Percentiles rank a stretch among this genome's conserved stretches.
Conservation (phyloP, 2,888 invertebrate species). For the Hypena proboscidalis region DNA sequence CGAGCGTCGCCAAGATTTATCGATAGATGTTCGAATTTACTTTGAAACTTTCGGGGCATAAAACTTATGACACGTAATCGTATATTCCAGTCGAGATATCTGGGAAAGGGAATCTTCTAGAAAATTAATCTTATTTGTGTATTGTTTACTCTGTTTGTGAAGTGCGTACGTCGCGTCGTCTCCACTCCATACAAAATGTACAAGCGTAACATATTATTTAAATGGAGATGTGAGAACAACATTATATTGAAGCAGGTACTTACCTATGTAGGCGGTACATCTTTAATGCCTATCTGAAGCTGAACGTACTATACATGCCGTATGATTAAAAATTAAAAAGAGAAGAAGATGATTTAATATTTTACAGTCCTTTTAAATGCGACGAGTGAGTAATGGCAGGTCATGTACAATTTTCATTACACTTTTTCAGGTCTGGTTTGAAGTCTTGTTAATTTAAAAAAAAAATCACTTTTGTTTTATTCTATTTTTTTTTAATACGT, state of each 20-base stretch:
- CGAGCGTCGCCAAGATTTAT: slow-evolving; percentile 85
- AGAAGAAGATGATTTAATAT: neutral
- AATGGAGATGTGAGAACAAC: slow-evolving; percentile 9
- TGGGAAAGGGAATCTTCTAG: slow-evolving; percentile 55
- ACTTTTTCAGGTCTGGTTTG: too few relatives aligned
- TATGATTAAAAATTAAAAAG: slow-evolving; percentile 3
- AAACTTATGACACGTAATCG: slow-evolving; percentile 85
- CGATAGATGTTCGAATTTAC: slow-evolving; percentile 84
- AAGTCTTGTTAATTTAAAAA: too few relatives aligned
- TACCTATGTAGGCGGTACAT: too few relatives aligned
- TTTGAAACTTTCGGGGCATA: slow-evolving; percentile 82
- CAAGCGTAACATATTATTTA: slow-evolving; percentile 16
- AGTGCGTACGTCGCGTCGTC: slow-evolving; percentile 42
- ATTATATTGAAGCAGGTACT: slow-evolving; percentile 8
- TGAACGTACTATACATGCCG: slow-evolving; percentile 2
- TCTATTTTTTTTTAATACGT: too few relatives aligned
- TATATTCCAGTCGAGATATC: slow-evolving; percentile 76
- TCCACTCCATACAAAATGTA: slow-evolving; percentile 35
- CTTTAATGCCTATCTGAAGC: slow-evolving; percentile 6
- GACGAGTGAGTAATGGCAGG: too few relatives aligned
- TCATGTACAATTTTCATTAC: too few relatives aligned
- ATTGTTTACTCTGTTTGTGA: slow-evolving; percentile 53
- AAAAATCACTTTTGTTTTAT: too few relatives aligned
- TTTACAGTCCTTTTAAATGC: neutral
- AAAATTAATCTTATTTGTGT: slow-evolving; percentile 62